A percentile compares a stretch with the other conserved stretches of the same genome.
phyloP scores from a whole-genome alignment of 2,888 invertebrate species.

The Athalia cordata region DNA sequence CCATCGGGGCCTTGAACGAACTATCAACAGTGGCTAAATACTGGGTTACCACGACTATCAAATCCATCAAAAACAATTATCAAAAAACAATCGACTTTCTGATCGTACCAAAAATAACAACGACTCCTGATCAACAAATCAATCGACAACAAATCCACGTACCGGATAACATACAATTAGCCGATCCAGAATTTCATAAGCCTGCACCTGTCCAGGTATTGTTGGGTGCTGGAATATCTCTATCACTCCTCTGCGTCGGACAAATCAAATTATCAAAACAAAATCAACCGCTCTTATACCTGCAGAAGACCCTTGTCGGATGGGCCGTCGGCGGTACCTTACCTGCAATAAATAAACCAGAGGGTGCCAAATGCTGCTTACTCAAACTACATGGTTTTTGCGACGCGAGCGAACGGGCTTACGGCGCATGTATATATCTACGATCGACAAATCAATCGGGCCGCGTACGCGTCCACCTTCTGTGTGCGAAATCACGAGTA shows the following conservation, averaged over 20 bases:
- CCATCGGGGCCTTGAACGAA: conserved; percentile 48
- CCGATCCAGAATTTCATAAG: conserved; percentile 50
- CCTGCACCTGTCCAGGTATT: conserved; percentile 45
- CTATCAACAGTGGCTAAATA: conserved; percentile 44
- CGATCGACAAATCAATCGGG: conserved; percentile 15
- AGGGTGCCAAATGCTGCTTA: conserved; percentile 23
- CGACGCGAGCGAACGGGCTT: conserved; percentile 53
- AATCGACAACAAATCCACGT: conserved; percentile 5
- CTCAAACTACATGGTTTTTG: conserved; percentile 52
- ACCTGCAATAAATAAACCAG: conserved; percentile 6
- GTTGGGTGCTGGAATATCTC: conserved; percentile 46
- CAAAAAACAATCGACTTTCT: conserved; percentile 47
- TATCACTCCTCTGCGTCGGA: conserved; percentile 35
- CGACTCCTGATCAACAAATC: conserved; percentile 35
- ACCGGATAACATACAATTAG: conserved; percentile 35
- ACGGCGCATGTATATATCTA: conserved; percentile 55
- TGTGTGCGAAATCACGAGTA: conserved; percentile 59
- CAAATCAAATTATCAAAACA: conserved; percentile 24
- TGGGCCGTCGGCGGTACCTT: conserved; percentile 48
- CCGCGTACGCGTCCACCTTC: conserved; percentile 33
- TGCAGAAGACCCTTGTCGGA: conserved; percentile 48
- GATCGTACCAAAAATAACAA: conserved; percentile 47
- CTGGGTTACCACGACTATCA: conserved; percentile 34
- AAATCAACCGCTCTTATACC: conserved; percentile 36
- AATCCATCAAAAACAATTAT: conserved; percentile 43